Evolutionary conservation across 2,797 vertebrate genomes (phyloP), one percentile per base, ranked within the genome.

Genomic region (Triplophysa bombifrons): DNA sequence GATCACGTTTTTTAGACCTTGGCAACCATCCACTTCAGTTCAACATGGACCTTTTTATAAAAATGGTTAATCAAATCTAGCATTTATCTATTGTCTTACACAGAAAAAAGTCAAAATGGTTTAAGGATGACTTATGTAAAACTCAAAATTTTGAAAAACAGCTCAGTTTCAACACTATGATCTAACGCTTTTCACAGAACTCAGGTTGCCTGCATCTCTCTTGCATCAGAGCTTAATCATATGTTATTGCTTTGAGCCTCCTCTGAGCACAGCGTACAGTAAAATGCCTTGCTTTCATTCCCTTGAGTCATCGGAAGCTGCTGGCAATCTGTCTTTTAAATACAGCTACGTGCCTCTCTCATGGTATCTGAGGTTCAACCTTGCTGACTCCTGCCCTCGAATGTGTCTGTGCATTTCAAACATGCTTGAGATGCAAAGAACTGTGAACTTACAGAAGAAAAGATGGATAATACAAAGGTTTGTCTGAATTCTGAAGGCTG

Each of bases 161-260:
- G 34, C 7, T 4, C 48, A 50, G 4, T 50, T 14, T 16, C 10
- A 46, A 48, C 46, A 16, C 41, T 11, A 41, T 41, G 46, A 48
- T 48, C 46, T 11, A 48, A 2, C 3, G 11, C 13, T 4, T 48
- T 48, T 48, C 12, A 13, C 12, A 48, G 67, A 74, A 78, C 55
- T 72, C 41, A n/a, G 25, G 56, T 61, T 75, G 80, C 74, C 80
- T 82, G 61, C 38, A 82, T 83, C 74, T 58, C 64, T 72, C 68
- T 77, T 74, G 72, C 72, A 76, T 79, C 56, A 64, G 27, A 67
- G 41, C 69, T 69, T 81, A 82, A 78, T 86, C 68, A 73, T 76
- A 16, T 63, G 41, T 80, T 67, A 78, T 69, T 69, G 76, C 22
- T 77, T 72, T n/a, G 20, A 72, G 50, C 20, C 55, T 17, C 77